Base-by-base conservation (phyloP, 2,113 vertebrate species). In the Tragelaphus strepsiceros region DNA sequence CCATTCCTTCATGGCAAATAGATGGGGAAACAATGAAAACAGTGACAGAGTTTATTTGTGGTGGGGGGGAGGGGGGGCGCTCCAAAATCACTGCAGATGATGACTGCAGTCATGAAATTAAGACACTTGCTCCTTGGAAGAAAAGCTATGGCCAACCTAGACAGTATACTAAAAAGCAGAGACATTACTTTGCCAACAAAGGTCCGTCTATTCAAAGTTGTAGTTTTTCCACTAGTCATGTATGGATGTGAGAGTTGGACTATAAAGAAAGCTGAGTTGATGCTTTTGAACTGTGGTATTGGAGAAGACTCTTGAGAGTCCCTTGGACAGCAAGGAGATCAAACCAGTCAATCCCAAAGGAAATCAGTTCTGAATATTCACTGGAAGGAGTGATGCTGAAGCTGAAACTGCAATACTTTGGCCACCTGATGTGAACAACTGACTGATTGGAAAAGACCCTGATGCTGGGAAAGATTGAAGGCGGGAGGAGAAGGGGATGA, bases 401-500 rank as follows among this genome's bases (percentile, higher is more conserved):
- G 11, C 59, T 13, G 24, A 61, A 61, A 61, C 11, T 28, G 26
- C 10, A 71, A 39, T 39, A 39, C n/a, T 71, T 71, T 71, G n/a
- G n/a, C n/a, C 10, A 22, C n/a, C n/a, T 39, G 19, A 71, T 39
- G 67, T 0, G 11, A 71, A 71, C 19, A 71, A 39, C n/a, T 71
- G 67, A 71, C n/a, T 39, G n/a, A 71, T 22, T 39, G 19, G n/a
- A 71, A 71, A 71, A 39, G 2, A 39, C 19, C 67, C 67, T 71
- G n/a, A 39, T 39, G 19, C n/a, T 71, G n/a, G 35, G 67, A 39
- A 71, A 39, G n/a, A 35, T 6, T 71, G 67, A 39, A 12, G n/a
- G 67, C 0, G 0, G 67, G 19, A 22, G 67, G n/a, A 39, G 10
- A 39, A 39, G 19, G 67, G 19, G n/a, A 71, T 0, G 2, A 3